Evolutionary conservation across 30 jellyfish, hydroid and myxozoan genomes (phyloP).

Genomic region (Catostylus mosaicus): DNA sequence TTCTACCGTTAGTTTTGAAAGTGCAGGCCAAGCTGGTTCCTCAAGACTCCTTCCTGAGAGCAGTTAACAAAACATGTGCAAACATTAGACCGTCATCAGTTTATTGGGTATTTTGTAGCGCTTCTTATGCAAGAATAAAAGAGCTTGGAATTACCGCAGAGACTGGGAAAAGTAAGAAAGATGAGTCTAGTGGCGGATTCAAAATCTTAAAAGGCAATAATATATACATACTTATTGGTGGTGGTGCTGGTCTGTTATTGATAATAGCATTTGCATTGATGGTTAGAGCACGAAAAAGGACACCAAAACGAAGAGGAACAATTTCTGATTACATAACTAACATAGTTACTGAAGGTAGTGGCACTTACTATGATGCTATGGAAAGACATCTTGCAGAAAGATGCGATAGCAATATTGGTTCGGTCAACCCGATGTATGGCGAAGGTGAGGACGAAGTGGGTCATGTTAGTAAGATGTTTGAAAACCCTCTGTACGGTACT

Average conservation of each 20-base stretch:
- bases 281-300: background rate
- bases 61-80: constrained; percentile 40
- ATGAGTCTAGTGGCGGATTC: constrained; percentile 15
- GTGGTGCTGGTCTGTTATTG: constrained; percentile 29
- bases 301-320: background rate
- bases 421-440: constrained; percentile 78
- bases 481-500: constrained; percentile 35
- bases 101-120: constrained; percentile 24
- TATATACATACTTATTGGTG: constrained; percentile 15
- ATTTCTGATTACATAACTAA: background rate
- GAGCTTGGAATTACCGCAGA: constrained; percentile 36
- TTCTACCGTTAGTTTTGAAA: constrained; percentile 12
- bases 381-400: constrained; percentile 26
- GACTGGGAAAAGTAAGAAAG: constrained; percentile 5
- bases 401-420: background rate
- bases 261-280: background rate
- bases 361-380: constrained; percentile 11
- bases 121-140: constrained; percentile 13
- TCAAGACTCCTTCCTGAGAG: constrained; percentile 43
- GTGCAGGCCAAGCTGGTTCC: constrained; percentile 25
- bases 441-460: constrained; percentile 68
- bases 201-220: constrained; percentile 24
- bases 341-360: background rate
- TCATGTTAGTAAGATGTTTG: constrained; percentile 18
- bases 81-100: background rate